Evolutionary conservation across 2,113 vertebrate genomes (phyloP), one percentile per base, ranked within the genome.

Genomic region (Arothron firmamentum): DNA sequence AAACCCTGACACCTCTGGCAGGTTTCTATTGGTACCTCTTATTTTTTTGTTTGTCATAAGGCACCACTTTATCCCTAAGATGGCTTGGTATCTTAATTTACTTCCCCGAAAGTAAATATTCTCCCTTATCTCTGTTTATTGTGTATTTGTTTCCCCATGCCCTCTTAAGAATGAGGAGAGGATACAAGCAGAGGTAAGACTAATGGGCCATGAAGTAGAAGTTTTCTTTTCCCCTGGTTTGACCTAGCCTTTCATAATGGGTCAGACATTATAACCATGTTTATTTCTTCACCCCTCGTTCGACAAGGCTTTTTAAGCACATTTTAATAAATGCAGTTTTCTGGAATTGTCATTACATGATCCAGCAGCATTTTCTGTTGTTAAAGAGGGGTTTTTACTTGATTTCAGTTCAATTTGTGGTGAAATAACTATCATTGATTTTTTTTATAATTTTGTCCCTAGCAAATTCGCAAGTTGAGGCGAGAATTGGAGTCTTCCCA

Each of bases 391-490:
- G 2, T 9, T 38, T 2, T 38, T 43, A 5, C 6, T 53, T 43
- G 25, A 38, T 57, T 64, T 4, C 17, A 5, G 15, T 67, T 59
- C 0, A 20, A 51, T 48, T 12, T 46, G 25, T 15, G 34, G 23
- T 60, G 46, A 18, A 50, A 45, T 16, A 56, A 55, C 34, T 6
- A 48, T 67, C 42, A 25, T 18, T 47, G 11, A 4, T 5, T 1
- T 17, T 1, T 17, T 46, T 46, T 46, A n/a, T n/a, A 47, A n/a
- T 47, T 72, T 53, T 62, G 77, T 68, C 60, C 64, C 0, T 69
- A 99, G 97, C 97, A 99, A 95, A 99, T 99, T 81, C 93, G 95
- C 65, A 97, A 97, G 75, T 88, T 99, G 54, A 91, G 94, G 4
- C 90, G 94, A 0, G 97, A 98, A 63, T 88, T 99, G 79, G 97